These are phyloP conservation scores for Philereme vetulata DNA, from an alignment of 2,888 invertebrate genomes.

Conservation along the genomic window DNA sequence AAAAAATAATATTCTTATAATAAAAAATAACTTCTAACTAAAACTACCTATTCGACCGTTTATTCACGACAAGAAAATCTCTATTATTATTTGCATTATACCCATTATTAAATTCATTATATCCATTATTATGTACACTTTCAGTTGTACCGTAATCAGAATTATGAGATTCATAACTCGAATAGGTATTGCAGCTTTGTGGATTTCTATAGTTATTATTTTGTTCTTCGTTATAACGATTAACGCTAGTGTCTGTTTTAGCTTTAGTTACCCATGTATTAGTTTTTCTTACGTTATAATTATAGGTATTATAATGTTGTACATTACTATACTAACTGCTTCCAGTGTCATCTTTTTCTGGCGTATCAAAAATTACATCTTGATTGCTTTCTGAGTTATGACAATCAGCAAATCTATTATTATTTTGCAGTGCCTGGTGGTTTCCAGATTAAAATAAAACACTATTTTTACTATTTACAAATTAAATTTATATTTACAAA, in stretches of 20 bases:
- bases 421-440: conserved; percentile 22
- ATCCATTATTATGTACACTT: conserved; percentile 25
- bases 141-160: conserved; percentile 23
- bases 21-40: background rate
- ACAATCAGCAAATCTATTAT: conserved; percentile 11
- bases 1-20: conserved; percentile 1
- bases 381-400: conserved; percentile 17
- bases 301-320: conserved; percentile 2
- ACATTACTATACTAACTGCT: too few species aligned
- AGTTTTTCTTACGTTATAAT: conserved; percentile 15
- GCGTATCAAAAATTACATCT: background rate
- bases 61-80: conserved; percentile 6
- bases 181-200: conserved; percentile 14
- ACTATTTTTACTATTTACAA: conserved; percentile 12
- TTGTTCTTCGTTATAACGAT: conserved; percentile 15
- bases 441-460: conserved; percentile 11
- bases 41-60: conserved; percentile 25
- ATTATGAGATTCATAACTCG: conserved; percentile 15
- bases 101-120: conserved; percentile 16
- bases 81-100: conserved; percentile 19
- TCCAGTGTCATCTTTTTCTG: background rate
- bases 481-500: conserved; percentile 22
- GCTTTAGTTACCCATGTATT: background rate
- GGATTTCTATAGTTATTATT: background rate
- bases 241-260: background rate